phyloP scores from a whole-genome alignment of 2,113 vertebrate genomes.

The Centropus bengalensis region DNA sequence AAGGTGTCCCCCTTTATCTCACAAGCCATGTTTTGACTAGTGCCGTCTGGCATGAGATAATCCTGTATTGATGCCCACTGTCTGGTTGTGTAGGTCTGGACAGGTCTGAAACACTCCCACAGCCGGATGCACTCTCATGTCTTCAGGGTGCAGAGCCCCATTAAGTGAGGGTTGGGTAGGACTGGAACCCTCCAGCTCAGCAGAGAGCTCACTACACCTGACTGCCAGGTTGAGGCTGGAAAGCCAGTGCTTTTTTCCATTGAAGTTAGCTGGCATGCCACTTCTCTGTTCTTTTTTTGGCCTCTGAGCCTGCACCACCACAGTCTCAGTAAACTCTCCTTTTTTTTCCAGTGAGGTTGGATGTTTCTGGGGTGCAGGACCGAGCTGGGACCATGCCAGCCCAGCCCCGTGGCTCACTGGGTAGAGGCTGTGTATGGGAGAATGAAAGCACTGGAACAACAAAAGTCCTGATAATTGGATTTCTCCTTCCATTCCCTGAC shows the following conservation, averaged over 20 bases:
- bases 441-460: not conserved
- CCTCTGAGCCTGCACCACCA: not conserved
- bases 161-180: not conserved
- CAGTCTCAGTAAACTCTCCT: conserved; percentile 13
- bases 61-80: not conserved
- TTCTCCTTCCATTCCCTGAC: not conserved
- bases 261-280: not conserved
- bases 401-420: rapidly evolving
- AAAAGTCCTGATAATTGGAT: not conserved
- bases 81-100: not conserved
- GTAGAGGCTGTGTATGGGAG: rapidly evolving
- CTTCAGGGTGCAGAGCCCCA: not conserved
- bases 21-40: rapidly evolving
- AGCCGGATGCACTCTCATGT: not conserved
- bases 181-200: not conserved
- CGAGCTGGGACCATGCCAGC: rapidly evolving
- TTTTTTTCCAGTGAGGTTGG: not conserved
- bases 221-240: not conserved
- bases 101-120: rapidly evolving
- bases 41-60: not conserved
- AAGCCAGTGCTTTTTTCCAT: not conserved
- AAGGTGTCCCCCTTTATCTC: not conserved
- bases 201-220: not conserved
- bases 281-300: not conserved
- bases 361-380: not conserved